Base-by-base conservation (phyloP, 2,113 vertebrate species). In the Pterophyllum scalare region DNA sequence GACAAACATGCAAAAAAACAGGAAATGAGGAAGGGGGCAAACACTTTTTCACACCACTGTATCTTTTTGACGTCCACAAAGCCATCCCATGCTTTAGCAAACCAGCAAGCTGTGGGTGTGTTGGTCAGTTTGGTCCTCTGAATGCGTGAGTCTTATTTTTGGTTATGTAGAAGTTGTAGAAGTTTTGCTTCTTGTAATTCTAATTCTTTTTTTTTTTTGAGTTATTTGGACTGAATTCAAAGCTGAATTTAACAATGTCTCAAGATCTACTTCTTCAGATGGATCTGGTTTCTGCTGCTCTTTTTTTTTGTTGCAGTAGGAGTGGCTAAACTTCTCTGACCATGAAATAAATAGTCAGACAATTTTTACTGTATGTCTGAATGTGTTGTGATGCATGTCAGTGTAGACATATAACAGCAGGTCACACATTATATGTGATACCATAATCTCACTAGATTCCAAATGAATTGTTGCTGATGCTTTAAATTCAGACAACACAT, bases 21-120 rank as follows among this genome's bases (percentile, higher is more conserved):
- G n/a, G n/a, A n/a, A n/a, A n/a, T n/a, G n/a, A n/a, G n/a, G n/a
- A n/a, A n/a, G n/a, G n/a, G n/a, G n/a, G n/a, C n/a, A n/a, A n/a
- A n/a, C n/a, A n/a, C n/a, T n/a, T n/a, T n/a, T n/a, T n/a, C n/a
- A n/a, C n/a, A n/a, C n/a, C n/a, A n/a, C n/a, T n/a, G n/a, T 64
- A 79, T 82, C 70, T 75, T 22, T 28, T 65, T 19, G 17, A 64
- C 67, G 33, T 87, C 46, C 80, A 75, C 84, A 76, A 75, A 57
- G 79, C 72, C 91, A 82, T 85, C 76, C 79, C 89, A 91, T 84
- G 89, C 90, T 92, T 86, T 40, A 87, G 82, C 82, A 77, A 15
- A 67, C 52, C 17, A 43, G 52, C 72, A 79, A 33, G 9, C 83
- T 83, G 72, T 80, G 77, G 90, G 74, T 80, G 82, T 85, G 83